These are phyloP conservation scores for Pelecanoides urinatrix DNA, from an alignment of 2,113 vertebrate species.

Conservation along the genomic window DNA sequence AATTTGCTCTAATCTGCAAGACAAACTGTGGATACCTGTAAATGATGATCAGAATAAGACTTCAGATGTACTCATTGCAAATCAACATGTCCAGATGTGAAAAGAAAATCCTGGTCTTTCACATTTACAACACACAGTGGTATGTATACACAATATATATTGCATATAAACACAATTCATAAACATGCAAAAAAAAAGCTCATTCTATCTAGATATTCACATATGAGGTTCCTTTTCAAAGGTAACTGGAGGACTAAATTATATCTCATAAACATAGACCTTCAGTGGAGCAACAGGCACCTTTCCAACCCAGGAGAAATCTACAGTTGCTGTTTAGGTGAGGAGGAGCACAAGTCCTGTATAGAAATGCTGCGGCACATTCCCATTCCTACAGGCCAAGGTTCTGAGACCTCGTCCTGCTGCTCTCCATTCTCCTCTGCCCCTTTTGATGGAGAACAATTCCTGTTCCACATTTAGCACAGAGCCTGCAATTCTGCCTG, in stretches of 20 bases:
- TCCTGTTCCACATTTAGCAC: not conserved
- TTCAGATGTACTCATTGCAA: not conserved
- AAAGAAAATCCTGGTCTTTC: not conserved
- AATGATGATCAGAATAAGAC: not conserved
- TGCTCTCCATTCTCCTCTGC: not conserved
- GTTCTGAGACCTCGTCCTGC: not conserved
- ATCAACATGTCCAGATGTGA: not conserved
- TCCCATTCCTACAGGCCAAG: not conserved
- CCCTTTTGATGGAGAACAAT: not conserved
- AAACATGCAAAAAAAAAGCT: not conserved
- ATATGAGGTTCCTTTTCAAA: not conserved
- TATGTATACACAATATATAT: not conserved
- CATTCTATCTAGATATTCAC: not conserved
- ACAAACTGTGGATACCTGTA: not conserved
- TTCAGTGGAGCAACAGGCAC: not conserved
- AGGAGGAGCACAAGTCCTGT: not conserved
- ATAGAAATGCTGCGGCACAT: not conserved
- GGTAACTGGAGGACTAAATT: not conserved
- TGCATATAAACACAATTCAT: not conserved
- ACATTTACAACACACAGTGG: not conserved
- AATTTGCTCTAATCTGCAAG: not conserved
- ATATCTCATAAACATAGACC: fast-evolving
- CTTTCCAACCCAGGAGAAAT: not conserved
- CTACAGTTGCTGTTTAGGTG: not conserved
- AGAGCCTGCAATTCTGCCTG: not conserved